Evolutionary conservation across 2,113 vertebrate species (phyloP).

Genomic region (Apeltes quadracus): DNA sequence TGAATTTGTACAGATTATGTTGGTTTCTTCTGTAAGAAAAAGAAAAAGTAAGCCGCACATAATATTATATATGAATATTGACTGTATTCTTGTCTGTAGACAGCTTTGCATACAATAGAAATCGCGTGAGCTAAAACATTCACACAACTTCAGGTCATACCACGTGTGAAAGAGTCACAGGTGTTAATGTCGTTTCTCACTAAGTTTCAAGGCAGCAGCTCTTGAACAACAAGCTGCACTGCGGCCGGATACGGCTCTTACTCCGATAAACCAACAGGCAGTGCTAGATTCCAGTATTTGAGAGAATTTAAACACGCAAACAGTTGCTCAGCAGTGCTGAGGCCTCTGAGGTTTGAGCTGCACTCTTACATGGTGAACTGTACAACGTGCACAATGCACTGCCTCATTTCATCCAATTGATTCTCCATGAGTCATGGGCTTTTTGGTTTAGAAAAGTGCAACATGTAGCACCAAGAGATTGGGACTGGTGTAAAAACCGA

Average conservation of each 20-base stretch:
- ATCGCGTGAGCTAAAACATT: background rate
- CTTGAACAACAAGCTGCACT: background rate
- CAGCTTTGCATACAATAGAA: background rate
- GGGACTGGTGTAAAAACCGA: background rate
- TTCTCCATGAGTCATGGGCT: background rate
- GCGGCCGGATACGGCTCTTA: background rate
- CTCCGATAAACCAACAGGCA: constrained; percentile 3
- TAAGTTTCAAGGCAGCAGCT: background rate
- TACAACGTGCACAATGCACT: background rate
- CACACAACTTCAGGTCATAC: background rate
- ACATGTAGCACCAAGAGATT: background rate
- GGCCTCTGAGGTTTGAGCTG: constrained; percentile 1
- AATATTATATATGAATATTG: background rate
- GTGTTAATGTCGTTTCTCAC: background rate
- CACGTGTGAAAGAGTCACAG: background rate
- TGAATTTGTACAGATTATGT: background rate
- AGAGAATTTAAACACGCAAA: constrained; percentile 4
- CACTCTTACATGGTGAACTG: background rate
- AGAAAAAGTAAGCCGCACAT: too few relatives aligned
- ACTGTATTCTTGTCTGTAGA: background rate
- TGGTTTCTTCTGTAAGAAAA: background rate
- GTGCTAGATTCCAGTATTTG: constrained; percentile 14
- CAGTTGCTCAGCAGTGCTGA: constrained; percentile 30
- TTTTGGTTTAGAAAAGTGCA: background rate
- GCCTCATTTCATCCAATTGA: background rate